Base-by-base conservation (phyloP, 2,113 vertebrate genomes). In the Camelus bactrianus region DNA sequence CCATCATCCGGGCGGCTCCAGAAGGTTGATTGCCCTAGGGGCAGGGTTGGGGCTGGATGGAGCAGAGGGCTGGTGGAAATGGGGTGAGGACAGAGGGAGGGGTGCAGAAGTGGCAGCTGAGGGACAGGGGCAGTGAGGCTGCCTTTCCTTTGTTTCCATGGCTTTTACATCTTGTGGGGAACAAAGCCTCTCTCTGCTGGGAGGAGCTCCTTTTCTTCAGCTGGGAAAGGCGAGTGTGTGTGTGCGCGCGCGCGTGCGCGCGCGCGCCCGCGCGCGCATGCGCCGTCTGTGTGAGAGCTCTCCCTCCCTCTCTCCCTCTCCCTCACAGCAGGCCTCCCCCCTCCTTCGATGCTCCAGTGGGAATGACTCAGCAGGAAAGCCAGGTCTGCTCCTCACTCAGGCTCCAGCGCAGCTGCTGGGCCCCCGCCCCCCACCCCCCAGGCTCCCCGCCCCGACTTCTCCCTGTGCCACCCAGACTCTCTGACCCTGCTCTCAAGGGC, bases 311-410 rank as follows among this genome's bases (percentile, higher is more conserved):
- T 28, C 54, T 38, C 65, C 14, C 46, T 9, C 58, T 46, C 42
- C 69, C 48, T 79, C 62, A 13, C 38, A 75, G 60, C 46, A 52
- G n/a, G 26, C 81, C 85, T 52, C 76, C 54, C 54, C 35, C 32
- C 28, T 79, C 26, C 83, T 67, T 48, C 0, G 1, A 15, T 20
- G 46, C 90, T 91, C n/a, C 38, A 2, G 3, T 26, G 20, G 84
- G 87, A 83, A 72, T 97, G 97, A 98, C 83, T 98, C 96, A 93
- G 97, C 97, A 76, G n/a, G 92, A 82, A 84, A 94, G 69, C 67
- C 70, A n/a, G 79, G 79, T 56, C 56, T 75, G 90, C 83, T 90
- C 32, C 52, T 80, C 26, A 1, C 38, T 79, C 52, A 14, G 30
- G 50, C 46, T 83, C 58, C 10, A 20, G 6, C 1, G 38, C 26